Percentiles rank a stretch among this genome's conserved stretches.
Evolutionary conservation across 1,140 invertebrate genomes (phyloP).

Genomic region (Drosophila grimshawi): DNA sequence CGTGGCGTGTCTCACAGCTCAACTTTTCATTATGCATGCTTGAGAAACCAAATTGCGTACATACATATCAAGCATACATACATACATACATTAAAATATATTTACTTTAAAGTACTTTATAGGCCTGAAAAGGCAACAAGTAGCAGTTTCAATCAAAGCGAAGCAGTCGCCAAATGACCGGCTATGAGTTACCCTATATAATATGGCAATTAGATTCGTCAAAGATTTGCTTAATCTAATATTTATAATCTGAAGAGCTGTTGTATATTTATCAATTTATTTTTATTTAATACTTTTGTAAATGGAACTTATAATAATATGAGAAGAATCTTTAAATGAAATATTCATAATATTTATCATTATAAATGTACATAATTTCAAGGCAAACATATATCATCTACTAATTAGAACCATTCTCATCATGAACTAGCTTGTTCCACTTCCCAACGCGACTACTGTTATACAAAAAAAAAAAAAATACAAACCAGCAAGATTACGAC

Average conservation of each 20-base stretch:
- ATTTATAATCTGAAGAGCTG: no score
- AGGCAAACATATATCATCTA: no score
- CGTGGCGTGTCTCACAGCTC: conserved; percentile 47
- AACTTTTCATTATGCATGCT: conserved; percentile 47
- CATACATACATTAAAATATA: background rate
- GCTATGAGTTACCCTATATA: conserved; percentile 9
- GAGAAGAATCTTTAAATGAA: no score
- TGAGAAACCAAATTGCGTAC: conserved; percentile 32
- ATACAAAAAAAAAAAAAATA: background rate
- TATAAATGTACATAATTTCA: no score
- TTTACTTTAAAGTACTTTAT: conserved; percentile 7
- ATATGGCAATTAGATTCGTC: background rate
- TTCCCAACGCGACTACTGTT: background rate
- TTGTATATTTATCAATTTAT: no score
- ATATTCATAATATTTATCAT: no score
- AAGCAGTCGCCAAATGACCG: background rate
- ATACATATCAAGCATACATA: conserved; percentile 6
- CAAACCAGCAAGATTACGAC: background rate
- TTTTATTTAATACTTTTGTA: no score
- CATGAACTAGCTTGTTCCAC: background rate
- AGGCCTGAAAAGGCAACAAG: conserved; percentile 28
- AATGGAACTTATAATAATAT: no score
- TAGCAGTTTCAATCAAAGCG: conserved; percentile 1
- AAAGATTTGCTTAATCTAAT: no score
- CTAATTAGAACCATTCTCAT: background rate